A percentile compares a stretch with the other conserved stretches of the same genome.
Evolutionary conservation across 2,888 invertebrate genomes (phyloP).

Genomic region (Amphipoea oculea): DNA sequence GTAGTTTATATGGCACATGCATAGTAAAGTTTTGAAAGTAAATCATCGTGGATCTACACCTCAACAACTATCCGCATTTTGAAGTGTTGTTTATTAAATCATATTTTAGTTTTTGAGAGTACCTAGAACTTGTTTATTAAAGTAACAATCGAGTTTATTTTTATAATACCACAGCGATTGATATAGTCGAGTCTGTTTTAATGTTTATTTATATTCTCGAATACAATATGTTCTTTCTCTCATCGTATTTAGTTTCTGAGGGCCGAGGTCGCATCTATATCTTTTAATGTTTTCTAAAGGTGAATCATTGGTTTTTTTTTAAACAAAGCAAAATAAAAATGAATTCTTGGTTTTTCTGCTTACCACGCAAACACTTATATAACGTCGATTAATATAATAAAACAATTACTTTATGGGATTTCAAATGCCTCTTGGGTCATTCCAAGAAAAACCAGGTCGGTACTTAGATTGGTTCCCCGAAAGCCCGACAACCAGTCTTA

Average conservation of each 20-base stretch:
- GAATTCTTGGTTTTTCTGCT: background rate
- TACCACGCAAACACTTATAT: background rate
- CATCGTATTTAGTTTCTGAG: conserved; percentile 15
- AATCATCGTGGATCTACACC: background rate
- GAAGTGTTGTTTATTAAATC: background rate
- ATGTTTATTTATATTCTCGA: conserved; percentile 24
- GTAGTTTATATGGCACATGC: too few species aligned
- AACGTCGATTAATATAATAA: background rate
- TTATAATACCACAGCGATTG: conserved; percentile 30
- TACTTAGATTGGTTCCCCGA: too few species aligned
- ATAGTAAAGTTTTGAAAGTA: background rate
- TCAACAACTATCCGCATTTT: background rate
- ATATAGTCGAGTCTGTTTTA: conserved; percentile 30
- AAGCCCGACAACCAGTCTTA: too few species aligned
- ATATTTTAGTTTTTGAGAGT: background rate
- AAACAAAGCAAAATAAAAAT: background rate
- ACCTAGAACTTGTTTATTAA: conserved; percentile 5
- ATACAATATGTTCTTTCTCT: conserved; percentile 35
- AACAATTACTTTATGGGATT: background rate
- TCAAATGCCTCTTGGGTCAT: background rate
- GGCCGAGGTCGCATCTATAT: conserved; percentile 14
- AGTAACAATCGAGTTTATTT: conserved; percentile 42
- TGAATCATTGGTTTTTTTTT: background rate
- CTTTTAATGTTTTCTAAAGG: conserved; percentile 12
- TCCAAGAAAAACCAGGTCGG: too few species aligned